Base-by-base conservation (phyloP, 2,888 invertebrate genomes). In the Adineta ricciae region DNA sequence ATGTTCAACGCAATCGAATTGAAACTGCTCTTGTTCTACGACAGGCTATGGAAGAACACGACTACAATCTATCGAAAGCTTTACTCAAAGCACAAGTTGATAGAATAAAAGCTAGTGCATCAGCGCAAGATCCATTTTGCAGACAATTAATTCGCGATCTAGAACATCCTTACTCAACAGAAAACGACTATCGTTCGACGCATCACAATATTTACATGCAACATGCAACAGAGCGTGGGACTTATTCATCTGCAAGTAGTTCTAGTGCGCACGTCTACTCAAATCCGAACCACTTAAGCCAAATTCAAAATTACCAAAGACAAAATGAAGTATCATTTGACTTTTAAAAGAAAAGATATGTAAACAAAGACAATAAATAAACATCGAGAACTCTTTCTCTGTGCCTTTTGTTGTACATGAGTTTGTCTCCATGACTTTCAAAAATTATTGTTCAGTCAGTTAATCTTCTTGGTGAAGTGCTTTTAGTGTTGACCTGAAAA, bases 1-100 rank as follows among this genome's bases (percentile, higher is more conserved):
- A 78, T 41, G 21, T 78, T 41, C 73, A 78, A 78, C 73, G 73
- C 24, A 78, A 78, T 78, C 73, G 73, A 41, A n/a, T 78, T 11
- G 73, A 41, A 78, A 78, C 73, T 8, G 24, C 36, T 1, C 5
- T 24, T n/a, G 41, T 24, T 38, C 5, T 78, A 21, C 9, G 11
- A 21, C 73, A n/a, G 41, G 73, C 73, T 21, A 78, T 78, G 73
- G 9, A 38, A 8, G 73, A 78, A n/a, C n/a, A 41, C 8, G 7
- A 78, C 24, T 78, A 78, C 9, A 2, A 38, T 9, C 38, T 21
- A 41, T 78, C 73, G n/a, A 0, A 7, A 11, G 73, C 38, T 21
- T 2, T 78, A 9, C 73, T 78, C 7, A 38, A 5, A 24, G 41
- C 21, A 38, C 73, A 78, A 78, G 73, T 78, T 11, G 16, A 78